A percentile compares a stretch with the other conserved stretches of the same genome.
These are phyloP conservation scores for Corythoichthys intestinalis DNA, from an alignment of 2,113 vertebrate genomes.

Conservation along the genomic window DNA sequence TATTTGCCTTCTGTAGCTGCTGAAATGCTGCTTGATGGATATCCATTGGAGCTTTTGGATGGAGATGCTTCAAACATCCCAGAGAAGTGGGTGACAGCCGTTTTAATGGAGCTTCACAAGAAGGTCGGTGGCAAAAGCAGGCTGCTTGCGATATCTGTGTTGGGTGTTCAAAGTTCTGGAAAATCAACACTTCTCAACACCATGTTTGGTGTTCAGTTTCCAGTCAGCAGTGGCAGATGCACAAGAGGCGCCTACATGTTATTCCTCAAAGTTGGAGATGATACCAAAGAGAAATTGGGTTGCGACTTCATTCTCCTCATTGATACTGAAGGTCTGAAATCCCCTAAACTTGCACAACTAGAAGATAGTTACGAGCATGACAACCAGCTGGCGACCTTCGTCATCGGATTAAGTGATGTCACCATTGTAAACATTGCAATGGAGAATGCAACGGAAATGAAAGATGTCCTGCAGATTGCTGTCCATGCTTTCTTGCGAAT, in stretches of 20 bases:
- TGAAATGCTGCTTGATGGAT: conserved; percentile 57
- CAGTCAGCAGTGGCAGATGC: conserved; percentile 66
- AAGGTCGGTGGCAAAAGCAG: conserved; percentile 39
- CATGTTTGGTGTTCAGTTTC: conserved; percentile 81
- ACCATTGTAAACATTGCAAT: conserved; percentile 68
- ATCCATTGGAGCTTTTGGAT: conserved; percentile 62
- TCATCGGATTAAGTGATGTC: conserved; percentile 75
- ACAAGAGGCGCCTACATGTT: conserved; percentile 25
- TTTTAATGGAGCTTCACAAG: conserved; percentile 49
- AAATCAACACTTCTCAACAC: conserved; percentile 81
- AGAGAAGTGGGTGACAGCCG: conserved; percentile 46
- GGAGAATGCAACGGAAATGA: conserved; percentile 53
- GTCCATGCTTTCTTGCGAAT: conserved; percentile 58
- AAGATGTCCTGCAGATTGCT: conserved; percentile 56
- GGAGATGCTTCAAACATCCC: conserved; percentile 63
- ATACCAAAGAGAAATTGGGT: conserved; percentile 38
- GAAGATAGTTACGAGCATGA: conserved; percentile 63
- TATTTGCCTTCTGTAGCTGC: conserved; percentile 48
- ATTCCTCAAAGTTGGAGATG: conserved; percentile 42
- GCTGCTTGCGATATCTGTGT: conserved; percentile 53
- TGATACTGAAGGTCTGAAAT: conserved; percentile 61
- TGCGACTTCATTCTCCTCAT: conserved; percentile 63
- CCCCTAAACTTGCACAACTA: conserved; percentile 38
- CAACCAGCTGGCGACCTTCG: conserved; percentile 72
- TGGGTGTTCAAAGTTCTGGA: conserved; percentile 65